Evolutionary conservation across 1,140 invertebrate species (phyloP).

Genomic region (Panonychus citri): DNA sequence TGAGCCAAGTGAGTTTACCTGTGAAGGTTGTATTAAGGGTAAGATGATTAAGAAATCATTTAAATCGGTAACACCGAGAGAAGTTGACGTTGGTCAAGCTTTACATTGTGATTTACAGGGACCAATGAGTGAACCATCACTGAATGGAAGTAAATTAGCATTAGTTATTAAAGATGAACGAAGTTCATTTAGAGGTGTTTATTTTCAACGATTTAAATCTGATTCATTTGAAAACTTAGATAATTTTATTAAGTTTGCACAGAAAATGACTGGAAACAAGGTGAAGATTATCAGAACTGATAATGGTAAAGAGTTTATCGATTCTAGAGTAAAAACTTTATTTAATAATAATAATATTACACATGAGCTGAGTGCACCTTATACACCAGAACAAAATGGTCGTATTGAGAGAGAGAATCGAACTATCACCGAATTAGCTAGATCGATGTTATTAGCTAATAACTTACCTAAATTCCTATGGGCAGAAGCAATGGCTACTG

Average conservation of each 20-base stretch:
- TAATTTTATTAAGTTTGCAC: too few species aligned
- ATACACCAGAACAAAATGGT: slow-evolving; percentile 28
- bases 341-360: slow-evolving; percentile 1
- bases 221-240: neutral
- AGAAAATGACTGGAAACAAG: slow-evolving; percentile 1
- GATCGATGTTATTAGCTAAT: slow-evolving; percentile 20
- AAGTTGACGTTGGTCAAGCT: neutral
- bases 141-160: neutral
- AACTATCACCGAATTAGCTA: slow-evolving; percentile 22
- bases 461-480: slow-evolving; percentile 4
- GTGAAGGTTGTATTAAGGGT: slow-evolving; percentile 3
- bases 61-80: neutral
- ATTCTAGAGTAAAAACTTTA: slow-evolving; percentile 4
- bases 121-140: neutral
- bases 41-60: neutral
- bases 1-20: neutral
- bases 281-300: neutral
- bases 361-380: slow-evolving; percentile 24
- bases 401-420: slow-evolving; percentile 25
- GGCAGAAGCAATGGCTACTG: slow-evolving; percentile 9
- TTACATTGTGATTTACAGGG: neutral
- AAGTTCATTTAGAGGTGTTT: slow-evolving; percentile 18
- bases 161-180: neutral
- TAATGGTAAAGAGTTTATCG: slow-evolving; percentile 2
- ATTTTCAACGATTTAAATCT: slow-evolving; percentile 14